These are phyloP conservation scores for Oxystoma pomonae DNA, from an alignment of 2,888 invertebrate genomes.

Conservation along the genomic window DNA sequence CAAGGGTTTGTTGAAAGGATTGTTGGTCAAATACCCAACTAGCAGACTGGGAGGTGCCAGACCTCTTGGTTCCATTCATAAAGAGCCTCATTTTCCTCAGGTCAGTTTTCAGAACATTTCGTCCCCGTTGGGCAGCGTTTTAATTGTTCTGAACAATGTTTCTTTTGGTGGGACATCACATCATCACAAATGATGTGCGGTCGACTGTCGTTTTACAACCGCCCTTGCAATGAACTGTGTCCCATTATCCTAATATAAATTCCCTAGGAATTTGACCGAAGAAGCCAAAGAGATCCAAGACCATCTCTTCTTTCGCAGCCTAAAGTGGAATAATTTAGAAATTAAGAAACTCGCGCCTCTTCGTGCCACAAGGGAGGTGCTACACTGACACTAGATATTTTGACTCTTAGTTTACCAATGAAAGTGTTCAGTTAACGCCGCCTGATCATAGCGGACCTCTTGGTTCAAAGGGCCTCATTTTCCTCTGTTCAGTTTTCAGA, in stretches of 20 bases:
- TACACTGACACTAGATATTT: slow-evolving; percentile 98
- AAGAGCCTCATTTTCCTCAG: slow-evolving; percentile 69
- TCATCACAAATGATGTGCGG: slow-evolving; percentile 83
- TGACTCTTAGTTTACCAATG: slow-evolving; percentile 97
- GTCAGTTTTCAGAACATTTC: slow-evolving; percentile 78
- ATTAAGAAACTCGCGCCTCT: slow-evolving; percentile 90
- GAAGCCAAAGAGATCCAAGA: slow-evolving; percentile 93
- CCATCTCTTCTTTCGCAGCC: slow-evolving; percentile 91
- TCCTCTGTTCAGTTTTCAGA: slow-evolving; percentile 82
- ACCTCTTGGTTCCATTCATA: slow-evolving; percentile 56
- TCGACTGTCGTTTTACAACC: slow-evolving; percentile 96
- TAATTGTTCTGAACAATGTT: no score
- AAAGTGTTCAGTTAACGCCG: slow-evolving; percentile 94
- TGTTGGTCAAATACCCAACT: no score
- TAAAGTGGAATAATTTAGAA: slow-evolving; percentile 93
- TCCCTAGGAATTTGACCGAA: slow-evolving; percentile 82
- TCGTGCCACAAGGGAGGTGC: no score
- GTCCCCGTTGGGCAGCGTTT: slow-evolving; percentile 61
- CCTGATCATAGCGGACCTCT: slow-evolving; percentile 68
- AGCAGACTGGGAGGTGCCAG: no score
- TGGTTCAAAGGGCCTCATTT: slow-evolving; percentile 64
- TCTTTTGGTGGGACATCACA: no score
- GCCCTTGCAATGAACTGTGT: slow-evolving; percentile 95
- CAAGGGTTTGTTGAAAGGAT: no score
- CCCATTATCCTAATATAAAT: slow-evolving; percentile 91